Base-by-base conservation (phyloP, 2,113 vertebrate species). In the Coptodon bakossiorum region DNA sequence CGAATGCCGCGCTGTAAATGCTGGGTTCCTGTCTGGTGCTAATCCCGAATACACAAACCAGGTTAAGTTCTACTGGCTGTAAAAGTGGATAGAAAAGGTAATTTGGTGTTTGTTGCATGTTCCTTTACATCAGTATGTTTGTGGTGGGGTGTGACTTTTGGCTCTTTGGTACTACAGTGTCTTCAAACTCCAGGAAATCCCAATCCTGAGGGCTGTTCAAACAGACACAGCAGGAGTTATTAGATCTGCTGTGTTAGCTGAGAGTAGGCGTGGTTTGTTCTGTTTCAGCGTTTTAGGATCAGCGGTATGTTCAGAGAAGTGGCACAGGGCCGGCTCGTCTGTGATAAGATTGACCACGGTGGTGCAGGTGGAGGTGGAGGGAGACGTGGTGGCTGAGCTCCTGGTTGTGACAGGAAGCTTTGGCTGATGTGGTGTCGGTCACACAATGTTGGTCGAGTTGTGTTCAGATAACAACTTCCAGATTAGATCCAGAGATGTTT, bases 21-120 rank as follows among this genome's bases (percentile, higher is more conserved):
- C 1, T 38, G 36, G 36, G 7, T 9, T 29, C 56, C 56, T 2
- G 56, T 16, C 7, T 59, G 56, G 13, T 29, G 56, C 56, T 27
- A 59, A 59, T 2, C 56, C 27, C 0, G 2, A 29, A 0, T 0
- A 14, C 54, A 14, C 54, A 57, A 14, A 57, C 22, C 22, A 57
- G 0, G 27, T 57, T 57, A 29, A 27, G 12, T 57, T 57, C 54
- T 1, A 14, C 24, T 57, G 54, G 24, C 14, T 57, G 24, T 57
- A 59, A 59, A 59, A 59, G 56, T 16, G 56, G 13, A 59, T 0
- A 29, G 24, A 59, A 36, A 36, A 59, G 56, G 56, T 29, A 29
- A 59, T 59, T 59, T 0, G 56, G 56, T 59, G 24, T 59, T 59
- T 59, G 56, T 57, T 57, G 54, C 24, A 57, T 13, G 54, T 29